These are phyloP conservation scores for Marisa cornuarietis DNA, from an alignment of 1,140 invertebrate species.

Conservation along the genomic window DNA sequence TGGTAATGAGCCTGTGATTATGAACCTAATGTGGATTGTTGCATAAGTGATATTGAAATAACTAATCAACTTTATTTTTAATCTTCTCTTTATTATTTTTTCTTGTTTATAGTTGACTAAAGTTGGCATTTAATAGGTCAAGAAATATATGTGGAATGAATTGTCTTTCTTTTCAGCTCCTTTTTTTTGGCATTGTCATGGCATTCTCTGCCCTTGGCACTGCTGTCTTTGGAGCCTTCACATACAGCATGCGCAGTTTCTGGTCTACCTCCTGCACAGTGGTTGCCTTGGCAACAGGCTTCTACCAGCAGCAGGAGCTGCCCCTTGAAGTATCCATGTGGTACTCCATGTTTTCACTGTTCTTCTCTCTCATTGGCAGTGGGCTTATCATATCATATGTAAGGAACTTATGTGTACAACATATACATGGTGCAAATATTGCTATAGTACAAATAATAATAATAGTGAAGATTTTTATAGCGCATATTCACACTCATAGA, in stretches of 20 bases:
- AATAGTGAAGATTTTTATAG: no score
- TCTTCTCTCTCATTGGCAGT: slow-evolving; percentile 44
- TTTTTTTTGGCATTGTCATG: slow-evolving; percentile 48
- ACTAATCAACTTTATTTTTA: neutral
- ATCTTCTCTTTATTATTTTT: neutral
- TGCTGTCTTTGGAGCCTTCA: slow-evolving; percentile 51
- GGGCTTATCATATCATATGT: slow-evolving; percentile 59
- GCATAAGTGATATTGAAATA: neutral
- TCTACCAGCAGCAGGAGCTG: slow-evolving; percentile 35
- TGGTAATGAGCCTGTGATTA: no score
- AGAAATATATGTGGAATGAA: neutral
- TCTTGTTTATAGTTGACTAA: neutral
- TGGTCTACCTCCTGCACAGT: slow-evolving; percentile 51
- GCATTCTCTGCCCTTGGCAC: slow-evolving; percentile 53
- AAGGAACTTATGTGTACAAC: slow-evolving; percentile 34
- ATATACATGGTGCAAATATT: no score
- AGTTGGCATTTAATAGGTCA: neutral
- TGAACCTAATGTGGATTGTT: neutral
- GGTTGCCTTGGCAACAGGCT: slow-evolving; percentile 45
- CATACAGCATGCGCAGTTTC: slow-evolving; percentile 44
- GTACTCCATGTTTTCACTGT: slow-evolving; percentile 45
- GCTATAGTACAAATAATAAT: no score
- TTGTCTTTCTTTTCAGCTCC: slow-evolving; percentile 41
- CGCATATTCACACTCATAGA: no score
- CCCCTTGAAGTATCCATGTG: slow-evolving; percentile 20